These are phyloP conservation scores for Rhagonycha fulva DNA, from an alignment of 2,888 invertebrate genomes.

Conservation along the genomic window DNA sequence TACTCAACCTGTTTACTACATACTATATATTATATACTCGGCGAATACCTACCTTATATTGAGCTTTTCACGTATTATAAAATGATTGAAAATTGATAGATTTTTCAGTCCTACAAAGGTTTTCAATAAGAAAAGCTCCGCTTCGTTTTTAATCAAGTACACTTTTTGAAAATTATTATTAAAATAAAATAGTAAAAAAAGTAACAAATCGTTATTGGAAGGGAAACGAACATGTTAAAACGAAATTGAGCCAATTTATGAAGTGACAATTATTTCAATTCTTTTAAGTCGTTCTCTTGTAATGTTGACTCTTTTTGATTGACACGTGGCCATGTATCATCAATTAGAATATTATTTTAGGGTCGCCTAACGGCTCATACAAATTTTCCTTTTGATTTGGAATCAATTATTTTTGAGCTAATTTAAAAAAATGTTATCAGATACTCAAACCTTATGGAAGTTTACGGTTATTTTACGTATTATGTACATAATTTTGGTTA, in stretches of 20 bases:
- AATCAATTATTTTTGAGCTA: too few species aligned
- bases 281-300: constrained; percentile 43
- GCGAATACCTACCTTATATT: background rate
- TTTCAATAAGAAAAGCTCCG: background rate
- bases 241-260: constrained; percentile 53
- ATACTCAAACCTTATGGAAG: too few species aligned
- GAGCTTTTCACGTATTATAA: background rate
- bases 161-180: background rate
- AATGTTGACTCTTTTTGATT: constrained; percentile 39
- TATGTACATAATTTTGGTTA: background rate
- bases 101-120: background rate
- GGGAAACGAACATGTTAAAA: constrained; percentile 47
- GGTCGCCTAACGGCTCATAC: background rate
- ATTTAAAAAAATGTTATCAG: too few species aligned
- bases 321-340: constrained; percentile 33
- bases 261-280: constrained; percentile 52
- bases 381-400: background rate
- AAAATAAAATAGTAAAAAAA: background rate
- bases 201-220: constrained; percentile 3
- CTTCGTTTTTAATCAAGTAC: background rate
- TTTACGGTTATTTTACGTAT: too few species aligned
- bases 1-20: background rate
- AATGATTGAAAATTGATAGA: background rate
- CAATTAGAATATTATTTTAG: background rate
- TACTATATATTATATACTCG: background rate